Base-by-base conservation (phyloP, 2,113 vertebrate genomes). In the Coregonus clupeaformis region DNA sequence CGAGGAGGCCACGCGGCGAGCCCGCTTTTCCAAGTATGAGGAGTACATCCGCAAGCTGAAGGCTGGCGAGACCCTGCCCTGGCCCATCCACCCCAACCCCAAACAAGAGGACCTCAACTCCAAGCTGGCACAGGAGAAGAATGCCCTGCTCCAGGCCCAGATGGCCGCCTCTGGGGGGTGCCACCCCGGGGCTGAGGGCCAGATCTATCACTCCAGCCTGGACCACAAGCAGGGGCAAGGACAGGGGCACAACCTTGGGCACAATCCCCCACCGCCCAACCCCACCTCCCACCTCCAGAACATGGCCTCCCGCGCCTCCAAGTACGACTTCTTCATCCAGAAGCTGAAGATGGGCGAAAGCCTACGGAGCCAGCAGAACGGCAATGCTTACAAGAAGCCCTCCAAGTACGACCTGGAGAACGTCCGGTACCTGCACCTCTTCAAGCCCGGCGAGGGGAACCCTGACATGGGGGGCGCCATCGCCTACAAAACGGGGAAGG, bases 331-430 rank as follows among this genome's bases (percentile, higher is more conserved):
- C 92, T 99, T 96, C 85, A 99, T 99, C 88, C 97, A 98, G 83
- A 99, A 98, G 81, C 92, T 99, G 87, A 99, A 98, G 91, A 96
- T 96, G 0, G 96, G 97, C 0, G 97, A 98, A 85, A 96, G 92
- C 87, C 87, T 98, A 82, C 93, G 93, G 87, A 52, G 49, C 49
- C 97, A 97, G 16, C 97, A 98, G 84, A 99, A 99, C 0, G 98
- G 97, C 66, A 95, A 95, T 73, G 91, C 95, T 52, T 99, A 98
- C 88, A 98, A 98, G 91, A 94, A 97, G 81, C 94, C 97, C n/a
- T 99, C 97, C 77, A 98, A 98, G 88, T 99, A 99, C 1, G 97
- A 99, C 92, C 91, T 99, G 76, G 98, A 99, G 82, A 99, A 99
- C 0, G 96, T 99, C 88, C 98, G 97, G 86, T 99, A 96, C 89